Evolutionary conservation across 2,797 vertebrate species (phyloP), one percentile per base, ranked within the genome.

Genomic region (Catostomus latipinnis): DNA sequence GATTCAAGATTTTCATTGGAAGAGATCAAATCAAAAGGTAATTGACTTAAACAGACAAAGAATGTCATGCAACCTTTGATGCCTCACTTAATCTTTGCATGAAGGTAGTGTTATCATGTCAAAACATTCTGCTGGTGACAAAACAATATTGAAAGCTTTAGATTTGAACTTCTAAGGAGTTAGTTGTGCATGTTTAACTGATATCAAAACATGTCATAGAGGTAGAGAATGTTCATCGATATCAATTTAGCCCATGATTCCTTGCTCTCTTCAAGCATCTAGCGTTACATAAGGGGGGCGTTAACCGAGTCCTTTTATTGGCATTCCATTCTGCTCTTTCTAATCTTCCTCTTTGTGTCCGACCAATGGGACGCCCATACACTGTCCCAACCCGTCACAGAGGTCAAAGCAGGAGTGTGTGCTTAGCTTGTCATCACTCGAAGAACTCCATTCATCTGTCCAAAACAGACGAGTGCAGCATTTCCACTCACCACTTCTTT

Each of bases 401-500:
- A 79, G 76, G 71, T 82, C 67, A 82, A 11, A 49, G 69, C 48
- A 5, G 80, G 67, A 71, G 71, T 73, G 61, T 71, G 75, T 65
- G 60, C 76, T 72, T 66, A 66, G 34, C 66, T 71, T 56, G 58
- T 82, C 58, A 18, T 71, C 76, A 6, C 56, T 52, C 6, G 8
- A 14, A 8, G 11, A 74, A 71, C 48, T 4, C 52, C 57, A 53
- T 78, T 78, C 58, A 73, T 12, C 53, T 34, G 34, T 34, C 34
- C 34, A 34, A 63, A 63, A 71, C 49, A 71, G n/a, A 45, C 57
- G 65, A 66, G 61, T 13, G n/a, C 5, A 6, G 22, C 72, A 53
- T 12, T 50, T 56, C 82, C 78, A 72, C 67, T 76, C 68, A 53
- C 67, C 83, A 84, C 63, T 43, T 83, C 73, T 71, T 81, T 86